phyloP scores from a whole-genome alignment of 2,113 vertebrate species.

The Otocyon megalotis region DNA sequence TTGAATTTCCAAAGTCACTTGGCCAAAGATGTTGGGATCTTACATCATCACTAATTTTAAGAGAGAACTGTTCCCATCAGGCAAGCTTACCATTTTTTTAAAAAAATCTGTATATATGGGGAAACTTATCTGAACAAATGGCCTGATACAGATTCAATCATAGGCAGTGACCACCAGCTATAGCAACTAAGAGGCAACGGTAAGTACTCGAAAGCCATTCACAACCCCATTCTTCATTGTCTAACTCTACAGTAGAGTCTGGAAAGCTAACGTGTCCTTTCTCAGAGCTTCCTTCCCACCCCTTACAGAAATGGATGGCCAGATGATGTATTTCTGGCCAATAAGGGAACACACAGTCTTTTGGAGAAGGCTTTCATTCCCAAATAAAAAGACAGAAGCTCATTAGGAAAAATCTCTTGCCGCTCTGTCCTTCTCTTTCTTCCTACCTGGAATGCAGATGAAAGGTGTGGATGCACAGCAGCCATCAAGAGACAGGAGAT shows the following conservation, averaged over 20 bases:
- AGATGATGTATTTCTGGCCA: not conserved
- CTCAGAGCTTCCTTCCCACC: not conserved
- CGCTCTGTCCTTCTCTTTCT: not conserved
- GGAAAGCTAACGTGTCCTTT: not conserved
- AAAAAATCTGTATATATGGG: not conserved
- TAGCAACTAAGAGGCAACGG: not conserved
- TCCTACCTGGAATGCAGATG: not conserved
- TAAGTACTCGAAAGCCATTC: not conserved
- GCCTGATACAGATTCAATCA: not conserved
- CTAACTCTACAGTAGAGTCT: not conserved
- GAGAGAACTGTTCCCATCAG: not conserved
- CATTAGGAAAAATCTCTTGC: not conserved
- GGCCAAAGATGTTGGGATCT: not conserved
- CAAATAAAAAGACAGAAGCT: not conserved
- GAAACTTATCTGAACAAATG: not conserved
- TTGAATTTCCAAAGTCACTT: not conserved
- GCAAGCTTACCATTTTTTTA: not conserved
- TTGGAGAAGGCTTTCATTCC: not conserved
- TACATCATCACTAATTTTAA: not conserved
- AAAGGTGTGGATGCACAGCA: not conserved
- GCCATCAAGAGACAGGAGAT: rapidly evolving
- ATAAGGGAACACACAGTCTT: not conserved
- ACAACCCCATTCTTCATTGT: not conserved
- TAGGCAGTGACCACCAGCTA: not conserved
- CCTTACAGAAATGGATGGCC: not conserved